Percentiles rank a stretch among this genome's conserved stretches.
phyloP scores from a whole-genome alignment of 2,797 vertebrate species.

The Rhynchonycteris naso region DNA sequence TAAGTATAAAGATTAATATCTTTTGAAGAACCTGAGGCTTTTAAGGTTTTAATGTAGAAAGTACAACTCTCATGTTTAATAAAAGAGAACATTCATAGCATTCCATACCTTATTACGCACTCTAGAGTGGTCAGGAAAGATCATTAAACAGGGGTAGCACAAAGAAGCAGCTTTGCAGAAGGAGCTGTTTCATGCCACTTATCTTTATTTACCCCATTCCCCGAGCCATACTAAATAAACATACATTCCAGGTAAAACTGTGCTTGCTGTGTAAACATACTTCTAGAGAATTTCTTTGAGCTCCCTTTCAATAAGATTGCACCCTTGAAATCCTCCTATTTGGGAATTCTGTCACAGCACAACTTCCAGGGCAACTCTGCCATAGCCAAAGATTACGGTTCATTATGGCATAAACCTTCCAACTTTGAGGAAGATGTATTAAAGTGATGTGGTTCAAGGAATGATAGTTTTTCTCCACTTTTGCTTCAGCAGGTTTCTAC shows the following conservation, averaged over 20 bases:
- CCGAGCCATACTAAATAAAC: background rate
- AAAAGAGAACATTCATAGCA: constrained; percentile 25
- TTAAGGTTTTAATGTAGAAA: constrained; percentile 8
- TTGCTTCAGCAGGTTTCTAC: background rate
- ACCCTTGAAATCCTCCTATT: background rate
- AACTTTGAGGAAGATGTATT: constrained; percentile 40
- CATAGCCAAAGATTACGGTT: constrained; percentile 13
- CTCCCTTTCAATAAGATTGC: background rate
- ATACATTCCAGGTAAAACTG: background rate
- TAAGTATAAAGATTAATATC: background rate
- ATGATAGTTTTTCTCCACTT: background rate
- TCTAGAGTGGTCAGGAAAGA: background rate
- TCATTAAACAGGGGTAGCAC: background rate
- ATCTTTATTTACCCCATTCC: background rate
- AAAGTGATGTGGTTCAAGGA: background rate
- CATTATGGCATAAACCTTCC: background rate
- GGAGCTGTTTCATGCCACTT: background rate
- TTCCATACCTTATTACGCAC: background rate
- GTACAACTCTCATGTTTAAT: background rate
- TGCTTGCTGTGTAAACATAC: background rate
- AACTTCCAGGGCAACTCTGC: background rate
- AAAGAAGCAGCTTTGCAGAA: background rate
- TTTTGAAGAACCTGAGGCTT: background rate
- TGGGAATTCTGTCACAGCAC: background rate
- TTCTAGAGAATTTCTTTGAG: background rate